Percentiles rank a stretch among this genome's conserved stretches.
Conservation (phyloP, 2,113 vertebrate genomes). For the Myrmophylax atrothorax region DNA sequence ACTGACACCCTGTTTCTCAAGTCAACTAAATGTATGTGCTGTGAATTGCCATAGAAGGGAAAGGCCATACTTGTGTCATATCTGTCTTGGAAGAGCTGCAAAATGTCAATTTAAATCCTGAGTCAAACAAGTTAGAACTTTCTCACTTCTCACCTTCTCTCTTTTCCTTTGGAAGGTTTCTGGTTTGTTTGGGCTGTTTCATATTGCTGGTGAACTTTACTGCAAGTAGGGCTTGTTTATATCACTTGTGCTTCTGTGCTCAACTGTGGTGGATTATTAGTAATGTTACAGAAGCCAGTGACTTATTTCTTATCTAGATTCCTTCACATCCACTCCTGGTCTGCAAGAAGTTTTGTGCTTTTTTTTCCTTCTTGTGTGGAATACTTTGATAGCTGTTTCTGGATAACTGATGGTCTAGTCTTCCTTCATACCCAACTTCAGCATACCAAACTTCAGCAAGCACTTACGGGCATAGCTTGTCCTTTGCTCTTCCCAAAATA, state of each 20-base stretch:
- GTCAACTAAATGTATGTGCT: accelerated
- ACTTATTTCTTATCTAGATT: not conserved
- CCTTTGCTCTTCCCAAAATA: not conserved
- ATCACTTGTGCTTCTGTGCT: not conserved
- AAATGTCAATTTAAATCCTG: not conserved
- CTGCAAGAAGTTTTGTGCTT: not conserved
- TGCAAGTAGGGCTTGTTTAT: not conserved
- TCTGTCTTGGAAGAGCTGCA: not conserved
- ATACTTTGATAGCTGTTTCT: not conserved
- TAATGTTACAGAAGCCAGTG: not conserved
- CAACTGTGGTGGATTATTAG: not conserved
- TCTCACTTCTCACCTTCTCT: not conserved
- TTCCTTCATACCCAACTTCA: not conserved
- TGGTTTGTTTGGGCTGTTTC: not conserved
- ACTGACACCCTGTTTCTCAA: not conserved
- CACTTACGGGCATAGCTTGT: not conserved
- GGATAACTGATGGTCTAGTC: not conserved
- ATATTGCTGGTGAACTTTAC: not conserved
- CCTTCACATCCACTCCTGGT: too few relatives aligned
- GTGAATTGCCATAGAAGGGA: not conserved
- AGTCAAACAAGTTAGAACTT: not conserved
- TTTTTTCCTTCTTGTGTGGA: not conserved
- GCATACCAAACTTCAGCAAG: not conserved
- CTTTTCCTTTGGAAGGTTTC: not conserved
- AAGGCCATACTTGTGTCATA: not conserved